Base-by-base conservation (phyloP, 2,797 vertebrate genomes). In the Sibirionetta formosa region DNA sequence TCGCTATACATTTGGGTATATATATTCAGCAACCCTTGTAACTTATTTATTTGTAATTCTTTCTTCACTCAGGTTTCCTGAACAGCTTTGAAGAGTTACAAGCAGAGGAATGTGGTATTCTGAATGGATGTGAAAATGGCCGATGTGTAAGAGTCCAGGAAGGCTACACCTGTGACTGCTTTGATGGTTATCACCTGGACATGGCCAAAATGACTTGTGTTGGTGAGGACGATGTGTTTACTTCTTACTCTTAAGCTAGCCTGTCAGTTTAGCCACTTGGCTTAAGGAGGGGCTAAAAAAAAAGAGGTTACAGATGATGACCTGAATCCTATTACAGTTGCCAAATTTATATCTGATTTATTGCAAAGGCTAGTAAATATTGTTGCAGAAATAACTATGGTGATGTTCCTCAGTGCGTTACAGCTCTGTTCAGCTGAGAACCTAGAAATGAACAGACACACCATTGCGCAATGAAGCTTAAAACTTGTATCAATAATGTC, bases 81-180 rank as follows among this genome's bases (percentile, higher is more conserved):
- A 98, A 98, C 36, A 98, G 98, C 35, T 99, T 99, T 72, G 99
- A 99, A 95, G 99, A 99, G 53, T 88, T 99, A 38, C 98, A 97
- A 90, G 99, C 99, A 3, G 99, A 99, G 86, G 99, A 99, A 85
- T 99, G 99, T n/a, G 99, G 99, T 19, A 99, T 99, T 92, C 98
- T 99, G 82, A 99, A 99, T 5, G 99, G 99, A 44, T 99, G 99
- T 95, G 99, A 99, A 94, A 99, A 99, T 0, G 99, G 99, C 3
- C 98, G 99, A 14, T 99, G 99, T 23, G 99, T 99, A 16, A 98
- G 99, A 35, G 99, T 99, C 29, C 99, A 99, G 93, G 99, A 99
- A 85, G 99, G 99, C 9, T 99, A 99, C 94, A 99, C 99, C 56
- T 99, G 99, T 6, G 99, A 99, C 95, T 99, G 99, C 98, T 99